A percentile compares a stretch with the other conserved stretches of the same genome.
phyloP scores from a whole-genome alignment of 2,797 vertebrate species.

The Prionace glauca region DNA sequence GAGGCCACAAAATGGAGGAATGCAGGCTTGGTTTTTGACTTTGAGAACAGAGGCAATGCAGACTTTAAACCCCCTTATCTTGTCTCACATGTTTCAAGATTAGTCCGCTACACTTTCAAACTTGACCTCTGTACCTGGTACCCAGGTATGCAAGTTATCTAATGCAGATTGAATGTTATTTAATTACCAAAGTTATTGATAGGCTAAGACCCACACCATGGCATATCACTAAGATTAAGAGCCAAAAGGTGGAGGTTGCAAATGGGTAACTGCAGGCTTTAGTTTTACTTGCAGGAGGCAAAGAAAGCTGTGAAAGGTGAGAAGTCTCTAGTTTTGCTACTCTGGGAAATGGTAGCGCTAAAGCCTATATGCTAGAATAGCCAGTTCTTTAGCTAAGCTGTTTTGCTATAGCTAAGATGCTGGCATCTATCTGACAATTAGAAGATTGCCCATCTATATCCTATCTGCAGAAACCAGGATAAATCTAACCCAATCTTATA shows the following conservation, averaged over 20 bases:
- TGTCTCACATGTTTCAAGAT: background rate
- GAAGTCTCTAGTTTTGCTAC: too few species aligned
- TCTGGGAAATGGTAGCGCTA: background rate
- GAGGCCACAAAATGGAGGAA: background rate
- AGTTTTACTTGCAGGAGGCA: background rate
- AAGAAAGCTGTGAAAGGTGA: background rate
- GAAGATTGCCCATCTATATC: background rate
- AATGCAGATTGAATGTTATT: background rate
- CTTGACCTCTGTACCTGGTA: background rate
- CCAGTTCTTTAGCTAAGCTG: background rate
- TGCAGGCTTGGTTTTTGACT: background rate
- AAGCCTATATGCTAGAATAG: background rate
- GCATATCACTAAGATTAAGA: background rate
- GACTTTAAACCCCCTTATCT: background rate
- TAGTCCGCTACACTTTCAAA: background rate
- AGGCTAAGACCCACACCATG: background rate
- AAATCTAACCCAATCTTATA: background rate
- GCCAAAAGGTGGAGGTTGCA: background rate
- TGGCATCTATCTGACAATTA: background rate
- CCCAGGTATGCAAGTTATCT: background rate
- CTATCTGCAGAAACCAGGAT: background rate
- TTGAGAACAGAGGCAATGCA: background rate
- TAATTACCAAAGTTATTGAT: background rate
- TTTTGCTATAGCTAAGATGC: background rate
- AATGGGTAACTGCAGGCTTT: background rate